Evolutionary conservation across 1,140 invertebrate species (phyloP).

Genomic region (Drosophila biarmipes): DNA sequence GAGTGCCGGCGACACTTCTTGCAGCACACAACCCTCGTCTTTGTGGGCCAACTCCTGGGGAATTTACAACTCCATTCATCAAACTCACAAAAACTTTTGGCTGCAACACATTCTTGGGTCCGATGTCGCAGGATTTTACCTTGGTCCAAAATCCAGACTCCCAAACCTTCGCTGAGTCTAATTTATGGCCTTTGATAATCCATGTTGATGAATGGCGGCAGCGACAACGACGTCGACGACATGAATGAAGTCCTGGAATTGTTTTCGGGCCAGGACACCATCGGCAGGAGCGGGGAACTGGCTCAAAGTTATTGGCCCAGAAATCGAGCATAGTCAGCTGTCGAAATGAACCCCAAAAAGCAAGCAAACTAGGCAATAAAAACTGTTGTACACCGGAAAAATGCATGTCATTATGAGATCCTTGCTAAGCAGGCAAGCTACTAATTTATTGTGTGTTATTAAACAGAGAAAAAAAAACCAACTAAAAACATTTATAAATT

Average conservation of each 20-base stretch:
- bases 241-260: slow-evolving; percentile 54
- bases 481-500: neutral
- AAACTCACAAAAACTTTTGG: slow-evolving; percentile 52
- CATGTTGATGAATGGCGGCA: slow-evolving; percentile 71
- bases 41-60: slow-evolving; percentile 11
- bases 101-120: slow-evolving; percentile 25
- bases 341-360: slow-evolving; percentile 27
- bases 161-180: slow-evolving; percentile 49
- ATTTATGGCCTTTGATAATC: slow-evolving; percentile 78
- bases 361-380: slow-evolving; percentile 11
- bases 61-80: slow-evolving; percentile 74
- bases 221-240: slow-evolving; percentile 25
- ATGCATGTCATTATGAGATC: neutral
- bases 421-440: too few relatives aligned
- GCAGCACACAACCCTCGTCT: slow-evolving; percentile 23
- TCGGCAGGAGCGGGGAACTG: too few relatives aligned
- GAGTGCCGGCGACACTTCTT: slow-evolving; percentile 25
- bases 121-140: slow-evolving; percentile 16
- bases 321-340: slow-evolving; percentile 41
- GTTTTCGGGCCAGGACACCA: slow-evolving; percentile 10
- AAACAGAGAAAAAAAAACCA: neutral
- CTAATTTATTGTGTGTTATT: too few relatives aligned
- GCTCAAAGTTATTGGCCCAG: slow-evolving; percentile 44
- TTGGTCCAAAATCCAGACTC: slow-evolving; percentile 27
- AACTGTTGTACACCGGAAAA: neutral